Evolutionary conservation across 2,797 vertebrate species (phyloP), one percentile per base, ranked within the genome.

Genomic region (Myioborus miniatus): DNA sequence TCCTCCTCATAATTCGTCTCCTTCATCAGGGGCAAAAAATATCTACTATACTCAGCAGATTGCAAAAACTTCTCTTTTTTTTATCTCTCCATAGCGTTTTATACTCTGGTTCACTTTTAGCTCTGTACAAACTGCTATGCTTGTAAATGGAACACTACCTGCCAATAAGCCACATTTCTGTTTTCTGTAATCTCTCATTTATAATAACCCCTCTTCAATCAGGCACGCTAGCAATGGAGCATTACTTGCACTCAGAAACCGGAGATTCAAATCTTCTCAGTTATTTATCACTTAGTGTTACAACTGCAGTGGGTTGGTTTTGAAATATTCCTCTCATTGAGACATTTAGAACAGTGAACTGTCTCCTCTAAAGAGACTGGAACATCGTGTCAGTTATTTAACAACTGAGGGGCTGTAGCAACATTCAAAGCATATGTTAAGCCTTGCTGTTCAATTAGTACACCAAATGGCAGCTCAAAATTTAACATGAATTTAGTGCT

Each of bases 401-500:
- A 93, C 79, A 91, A 15, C 82, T 75, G 60, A 71, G 62, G 34
- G 88, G 18, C 49, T 67, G 43, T 29, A 95, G 39, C 65, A 84
- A 46, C 47, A 62, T 36, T 91, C 59, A 87, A 90, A 91, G 70
- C 58, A 76, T 84, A 90, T 84, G 65, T 67, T 83, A 86, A 68
- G 29, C 21, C 37, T 83, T 90, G 67, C 29, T 75, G 49, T 81
- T 89, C 76, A 87, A 59, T 71, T 83, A 83, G 50, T 29, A 58
- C 47, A 46, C 89, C 72, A 87, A 97, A 68, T 70, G 79, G 63
- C 58, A 93, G 58, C n/a, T 93, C 63, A 70, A 74, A 90, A 89
- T 91, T 84, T 85, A 83, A 75, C 1, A 1, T 32, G 43, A 86
- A 14, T 78, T 88, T 74, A 90, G 29, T 58, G 10, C 1, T 1